Base-by-base conservation (phyloP, 2,888 invertebrate genomes). In the Mystacides longicornis region DNA sequence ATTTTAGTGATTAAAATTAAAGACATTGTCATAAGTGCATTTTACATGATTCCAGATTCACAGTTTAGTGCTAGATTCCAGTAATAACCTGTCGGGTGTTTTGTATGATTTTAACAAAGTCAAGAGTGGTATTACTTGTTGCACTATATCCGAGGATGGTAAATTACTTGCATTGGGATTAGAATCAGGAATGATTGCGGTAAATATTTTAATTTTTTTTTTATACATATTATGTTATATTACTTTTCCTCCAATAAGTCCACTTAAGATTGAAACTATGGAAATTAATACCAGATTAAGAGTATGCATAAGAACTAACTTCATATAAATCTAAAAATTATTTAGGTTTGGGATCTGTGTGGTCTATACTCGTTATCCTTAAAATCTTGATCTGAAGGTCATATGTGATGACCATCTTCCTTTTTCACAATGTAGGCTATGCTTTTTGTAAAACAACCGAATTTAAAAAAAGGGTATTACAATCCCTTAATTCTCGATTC, bases 101-200 rank as follows among this genome's bases (percentile, higher is more conserved):
- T 37, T 37, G n/a, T 48, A 42, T 31, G 49, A 55, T 3, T 64
- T 62, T 1, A 63, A 65, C 0, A 58, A 64, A 2, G 57, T 68
- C 3, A 47, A 71, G 69, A 23, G 50, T 57, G 66, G 68, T 4
- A 74, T 77, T 5, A 66, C 68, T 0, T 72, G 72, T 3, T 75
- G 77, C 59, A 72, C 71, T 51, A 68, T 77, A 43, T 81, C 82
- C 0, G 66, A 72, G 1, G 79, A 83, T 63, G 81, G 79, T 3
- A 70, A 74, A 51, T 73, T 82, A 56, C 69, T 86, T 14, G 85
- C 85, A 0, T 65, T 85, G 63, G 86, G 86, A 1, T 75, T 81
- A 19, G 77, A 79, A 49, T 77, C 75, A 20, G 86, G 86, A 1
- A 70, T 77, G 57, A 79, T 86, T 64, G 73, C 77, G 68, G 86